Conservation (phyloP, 2,888 invertebrate species). For the Malachius bipustulatus region DNA sequence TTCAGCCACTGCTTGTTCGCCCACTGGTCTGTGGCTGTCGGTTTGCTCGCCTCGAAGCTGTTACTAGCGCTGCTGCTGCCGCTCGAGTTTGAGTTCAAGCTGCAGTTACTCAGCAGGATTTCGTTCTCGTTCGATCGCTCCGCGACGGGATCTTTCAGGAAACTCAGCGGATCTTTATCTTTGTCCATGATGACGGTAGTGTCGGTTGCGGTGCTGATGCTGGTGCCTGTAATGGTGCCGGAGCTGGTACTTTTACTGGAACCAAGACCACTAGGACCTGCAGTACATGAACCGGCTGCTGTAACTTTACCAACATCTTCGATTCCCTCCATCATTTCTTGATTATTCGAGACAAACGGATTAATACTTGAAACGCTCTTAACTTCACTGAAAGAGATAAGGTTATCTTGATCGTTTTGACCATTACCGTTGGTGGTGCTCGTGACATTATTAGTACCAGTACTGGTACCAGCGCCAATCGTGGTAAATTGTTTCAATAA, state of each 20-base stretch:
- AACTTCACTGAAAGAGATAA: too few species aligned
- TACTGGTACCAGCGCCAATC: not conserved
- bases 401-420: not conserved
- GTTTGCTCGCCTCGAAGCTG: slow-evolving; percentile 27
- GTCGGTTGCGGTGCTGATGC: not conserved
- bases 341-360: not conserved
- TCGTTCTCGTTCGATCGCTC: slow-evolving; percentile 31
- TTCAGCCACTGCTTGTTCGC: slow-evolving; percentile 32
- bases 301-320: too few species aligned
- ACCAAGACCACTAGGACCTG: not conserved
- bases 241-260: not conserved
- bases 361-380: too few species aligned
- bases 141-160: too few species aligned
- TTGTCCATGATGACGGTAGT: slow-evolving; percentile 20
- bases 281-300: too few species aligned
- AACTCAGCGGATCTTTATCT: too few species aligned
- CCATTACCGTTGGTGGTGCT: too few species aligned
- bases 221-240: not conserved
- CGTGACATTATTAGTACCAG: not conserved
- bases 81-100: slow-evolving; percentile 42
- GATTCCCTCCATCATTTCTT: too few species aligned
- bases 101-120: slow-evolving; percentile 43
- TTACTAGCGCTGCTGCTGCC: slow-evolving; percentile 40
- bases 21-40: slow-evolving; percentile 27
- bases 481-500: not conserved